A percentile compares a stretch with the other conserved stretches of the same genome.
Conservation (phyloP, 2,113 vertebrate species). For the Odocoileus hemionus region DNA sequence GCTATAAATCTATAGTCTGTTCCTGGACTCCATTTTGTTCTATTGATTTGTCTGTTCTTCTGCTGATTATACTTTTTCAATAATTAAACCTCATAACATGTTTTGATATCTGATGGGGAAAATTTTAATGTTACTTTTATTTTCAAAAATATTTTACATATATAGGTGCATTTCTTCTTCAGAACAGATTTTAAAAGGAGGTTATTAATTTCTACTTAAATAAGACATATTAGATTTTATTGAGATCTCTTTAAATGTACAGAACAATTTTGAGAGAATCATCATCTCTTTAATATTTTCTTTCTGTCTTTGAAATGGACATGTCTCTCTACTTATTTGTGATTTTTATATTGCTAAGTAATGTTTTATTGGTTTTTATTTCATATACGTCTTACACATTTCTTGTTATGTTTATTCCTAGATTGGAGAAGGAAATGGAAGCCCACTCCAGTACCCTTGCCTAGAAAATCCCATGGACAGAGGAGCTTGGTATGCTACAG, state of each 20-base stretch:
- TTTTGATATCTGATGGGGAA: neutral
- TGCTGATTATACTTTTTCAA: neutral
- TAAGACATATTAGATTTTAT: conserved; percentile 22
- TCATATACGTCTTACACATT: neutral
- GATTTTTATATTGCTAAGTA: neutral
- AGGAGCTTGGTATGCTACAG: neutral
- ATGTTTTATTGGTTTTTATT: neutral
- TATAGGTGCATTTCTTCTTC: conserved; percentile 2
- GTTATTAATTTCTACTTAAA: conserved; percentile 16
- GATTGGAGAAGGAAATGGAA: neutral
- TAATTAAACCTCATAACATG: neutral
- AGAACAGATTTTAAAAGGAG: neutral
- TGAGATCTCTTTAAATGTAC: conserved; percentile 11
- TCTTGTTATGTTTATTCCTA: neutral
- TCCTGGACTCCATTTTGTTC: neutral
- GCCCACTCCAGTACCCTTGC: neutral
- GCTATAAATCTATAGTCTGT: neutral
- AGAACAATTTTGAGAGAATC: neutral
- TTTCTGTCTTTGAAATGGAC: neutral
- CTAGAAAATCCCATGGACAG: neutral
- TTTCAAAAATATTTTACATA: neutral
- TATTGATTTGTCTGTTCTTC: neutral
- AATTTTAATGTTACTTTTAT: neutral
- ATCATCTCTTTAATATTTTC: neutral
- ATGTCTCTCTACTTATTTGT: neutral